These are phyloP conservation scores for Sebastolobus altivelis DNA, from an alignment of 2,797 vertebrate genomes.

Conservation along the genomic window DNA sequence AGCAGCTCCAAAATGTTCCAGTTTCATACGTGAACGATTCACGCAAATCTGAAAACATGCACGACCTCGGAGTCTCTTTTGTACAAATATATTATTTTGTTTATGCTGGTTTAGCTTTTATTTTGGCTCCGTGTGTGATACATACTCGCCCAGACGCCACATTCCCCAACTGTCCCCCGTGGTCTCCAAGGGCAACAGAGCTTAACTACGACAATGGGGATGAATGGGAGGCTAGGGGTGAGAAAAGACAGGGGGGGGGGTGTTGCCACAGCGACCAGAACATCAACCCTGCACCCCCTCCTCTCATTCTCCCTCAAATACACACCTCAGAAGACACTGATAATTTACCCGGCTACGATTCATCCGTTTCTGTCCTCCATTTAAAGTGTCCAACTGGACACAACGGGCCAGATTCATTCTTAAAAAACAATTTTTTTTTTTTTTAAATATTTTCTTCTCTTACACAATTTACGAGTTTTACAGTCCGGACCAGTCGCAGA, in stretches of 20 bases:
- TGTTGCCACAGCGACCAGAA: slow-evolving; percentile 74
- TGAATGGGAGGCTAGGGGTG: slow-evolving; percentile 82
- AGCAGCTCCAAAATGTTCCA: slow-evolving; percentile 1
- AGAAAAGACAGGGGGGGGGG: slow-evolving; percentile 68
- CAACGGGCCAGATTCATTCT: too few species aligned
- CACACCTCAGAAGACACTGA: slow-evolving; percentile 49
- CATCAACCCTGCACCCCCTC: slow-evolving; percentile 72
- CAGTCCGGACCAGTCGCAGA: accelerated
- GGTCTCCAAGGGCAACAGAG: slow-evolving; percentile 82
- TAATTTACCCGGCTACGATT: not conserved
- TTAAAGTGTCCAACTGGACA: not conserved
- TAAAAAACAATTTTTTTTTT: too few species aligned
- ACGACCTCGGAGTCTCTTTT: not conserved
- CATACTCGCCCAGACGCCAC: slow-evolving; percentile 57
- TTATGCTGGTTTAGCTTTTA: slow-evolving; percentile 6
- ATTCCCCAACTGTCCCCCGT: slow-evolving; percentile 79
- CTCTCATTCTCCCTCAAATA: slow-evolving; percentile 30
- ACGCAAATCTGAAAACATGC: too few species aligned
- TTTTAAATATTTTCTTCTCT: too few species aligned
- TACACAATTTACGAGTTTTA: too few species aligned
- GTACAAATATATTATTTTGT: not conserved
- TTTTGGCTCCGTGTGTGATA: slow-evolving; percentile 9
- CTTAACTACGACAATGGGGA: slow-evolving; percentile 81
- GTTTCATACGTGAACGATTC: not conserved
- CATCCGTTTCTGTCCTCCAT: not conserved